phyloP scores from a whole-genome alignment of 2,888 invertebrate species.

The Protophormia terraenovae region DNA sequence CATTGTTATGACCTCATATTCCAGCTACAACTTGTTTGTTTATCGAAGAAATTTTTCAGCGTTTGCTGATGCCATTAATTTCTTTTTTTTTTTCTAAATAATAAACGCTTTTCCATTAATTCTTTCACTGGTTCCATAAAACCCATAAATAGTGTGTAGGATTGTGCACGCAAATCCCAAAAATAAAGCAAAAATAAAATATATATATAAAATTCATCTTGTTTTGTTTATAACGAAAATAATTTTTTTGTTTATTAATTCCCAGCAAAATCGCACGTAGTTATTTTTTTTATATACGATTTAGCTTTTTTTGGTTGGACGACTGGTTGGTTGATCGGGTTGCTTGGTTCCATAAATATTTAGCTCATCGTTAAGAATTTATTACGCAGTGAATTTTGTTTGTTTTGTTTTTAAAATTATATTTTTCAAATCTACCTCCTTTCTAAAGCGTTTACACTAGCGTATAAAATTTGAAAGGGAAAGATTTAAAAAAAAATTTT shows the following conservation, averaged over 20 bases:
- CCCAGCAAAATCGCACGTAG: neutral
- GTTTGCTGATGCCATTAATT: neutral
- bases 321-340: neutral
- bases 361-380: conserved; percentile 17
- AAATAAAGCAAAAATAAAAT: neutral
- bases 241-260: neutral
- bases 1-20: conserved; percentile 33
- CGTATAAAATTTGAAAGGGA: neutral
- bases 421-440: neutral
- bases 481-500: neutral
- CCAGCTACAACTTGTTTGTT: neutral
- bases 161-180: neutral
- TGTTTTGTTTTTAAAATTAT: neutral
- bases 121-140: neutral
- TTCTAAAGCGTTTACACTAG: conserved; percentile 15
- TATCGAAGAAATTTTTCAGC: neutral
- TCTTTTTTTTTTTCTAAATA: neutral
- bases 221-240: conserved; percentile 16
- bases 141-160: conserved; percentile 5
- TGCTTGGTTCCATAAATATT: conserved; percentile 3
- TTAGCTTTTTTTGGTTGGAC: neutral
- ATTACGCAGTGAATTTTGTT: conserved; percentile 14
- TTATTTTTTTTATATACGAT: neutral
- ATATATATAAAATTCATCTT: neutral
- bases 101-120: neutral